Conservation (phyloP, 2,888 invertebrate genomes). For the Lasius platythorax region DNA sequence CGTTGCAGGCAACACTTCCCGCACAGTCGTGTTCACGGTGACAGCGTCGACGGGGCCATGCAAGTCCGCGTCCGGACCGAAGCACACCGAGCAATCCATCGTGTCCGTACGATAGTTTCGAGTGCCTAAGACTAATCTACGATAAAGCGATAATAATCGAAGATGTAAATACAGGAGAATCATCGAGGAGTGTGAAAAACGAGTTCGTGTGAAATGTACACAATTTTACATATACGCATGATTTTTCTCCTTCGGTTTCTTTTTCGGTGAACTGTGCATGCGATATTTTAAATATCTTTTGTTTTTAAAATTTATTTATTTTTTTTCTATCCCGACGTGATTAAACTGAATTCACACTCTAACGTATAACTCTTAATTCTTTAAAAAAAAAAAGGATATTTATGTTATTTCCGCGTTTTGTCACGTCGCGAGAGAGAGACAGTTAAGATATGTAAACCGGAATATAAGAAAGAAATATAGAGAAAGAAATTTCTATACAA, state of each 20-base stretch:
- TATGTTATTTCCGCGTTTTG: not conserved
- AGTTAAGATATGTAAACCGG: not conserved
- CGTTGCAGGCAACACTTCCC: slow-evolving; percentile 66
- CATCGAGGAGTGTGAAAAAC: not conserved
- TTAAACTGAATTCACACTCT: too few relatives aligned
- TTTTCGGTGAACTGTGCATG: not conserved
- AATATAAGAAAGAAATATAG: not conserved
- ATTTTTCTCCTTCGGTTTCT: not conserved
- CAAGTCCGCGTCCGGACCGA: slow-evolving; percentile 63
- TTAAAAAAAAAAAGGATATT: not conserved
- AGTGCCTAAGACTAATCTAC: not conserved
- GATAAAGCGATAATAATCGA: not conserved
- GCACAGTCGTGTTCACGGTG: slow-evolving; percentile 68
- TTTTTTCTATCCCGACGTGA: not conserved
- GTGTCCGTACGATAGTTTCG: not conserved
- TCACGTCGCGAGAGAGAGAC: too few relatives aligned
- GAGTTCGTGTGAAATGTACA: slow-evolving; percentile 24
- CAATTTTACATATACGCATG: not conserved
- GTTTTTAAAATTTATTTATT: too few relatives aligned
- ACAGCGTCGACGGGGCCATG: slow-evolving; percentile 75
- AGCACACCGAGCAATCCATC: not conserved
- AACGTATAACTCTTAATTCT: not conserved
- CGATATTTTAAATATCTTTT: not conserved
- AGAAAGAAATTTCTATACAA: not conserved
- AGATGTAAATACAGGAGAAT: slow-evolving; percentile 8